Percentiles rank a stretch among this genome's conserved stretches.
Evolutionary conservation across 2,113 vertebrate species (phyloP).

Genomic region (Bombycilla garrulus): DNA sequence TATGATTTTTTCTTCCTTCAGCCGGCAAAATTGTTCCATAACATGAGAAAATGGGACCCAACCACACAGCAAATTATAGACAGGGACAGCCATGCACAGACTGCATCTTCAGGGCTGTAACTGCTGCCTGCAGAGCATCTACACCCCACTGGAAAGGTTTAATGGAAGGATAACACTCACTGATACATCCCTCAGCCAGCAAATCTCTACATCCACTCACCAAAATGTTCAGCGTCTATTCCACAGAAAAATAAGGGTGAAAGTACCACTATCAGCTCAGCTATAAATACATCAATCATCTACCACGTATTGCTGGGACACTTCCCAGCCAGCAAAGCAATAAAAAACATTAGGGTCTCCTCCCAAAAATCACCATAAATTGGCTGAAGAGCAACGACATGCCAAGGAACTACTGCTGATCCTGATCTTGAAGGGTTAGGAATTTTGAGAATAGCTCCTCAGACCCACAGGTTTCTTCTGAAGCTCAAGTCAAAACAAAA

Average conservation of each 20-base stretch:
- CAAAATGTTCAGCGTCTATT: not conserved
- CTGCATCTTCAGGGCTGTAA: not conserved
- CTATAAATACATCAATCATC: not conserved
- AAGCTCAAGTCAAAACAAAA: not conserved
- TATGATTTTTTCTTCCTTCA: not conserved
- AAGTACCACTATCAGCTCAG: not conserved
- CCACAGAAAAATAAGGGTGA: not conserved
- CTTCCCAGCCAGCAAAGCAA: not conserved
- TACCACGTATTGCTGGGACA: rapidly evolving
- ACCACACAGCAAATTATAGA: not conserved
- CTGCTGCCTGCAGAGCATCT: not conserved
- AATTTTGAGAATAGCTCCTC: not conserved
- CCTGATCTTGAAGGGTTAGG: not conserved
- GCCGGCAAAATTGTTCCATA: not conserved
- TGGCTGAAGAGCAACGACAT: not conserved
- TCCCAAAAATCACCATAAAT: not conserved
- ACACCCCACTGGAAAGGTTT: not conserved
- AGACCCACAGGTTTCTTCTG: not conserved
- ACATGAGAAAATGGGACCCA: not conserved
- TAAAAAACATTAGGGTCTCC: not conserved
- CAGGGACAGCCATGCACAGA: not conserved
- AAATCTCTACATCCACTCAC: not conserved
- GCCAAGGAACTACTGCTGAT: not conserved
- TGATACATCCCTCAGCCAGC: not conserved
- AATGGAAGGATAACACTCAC: not conserved